Base-by-base conservation (phyloP, 2,888 invertebrate species). In the Pristionchus entomophagus region DNA sequence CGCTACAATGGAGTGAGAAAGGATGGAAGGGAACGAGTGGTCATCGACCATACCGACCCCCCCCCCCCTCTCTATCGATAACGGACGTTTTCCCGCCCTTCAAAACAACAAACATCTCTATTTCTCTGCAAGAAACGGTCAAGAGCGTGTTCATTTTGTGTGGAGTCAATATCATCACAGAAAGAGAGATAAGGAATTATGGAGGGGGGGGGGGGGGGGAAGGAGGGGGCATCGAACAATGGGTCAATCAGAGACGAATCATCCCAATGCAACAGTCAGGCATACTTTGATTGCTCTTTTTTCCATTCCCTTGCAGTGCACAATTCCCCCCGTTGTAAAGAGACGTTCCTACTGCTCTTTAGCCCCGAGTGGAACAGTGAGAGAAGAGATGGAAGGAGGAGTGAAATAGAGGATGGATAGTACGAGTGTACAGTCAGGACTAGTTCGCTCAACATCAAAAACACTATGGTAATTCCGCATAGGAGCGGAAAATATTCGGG, bases 281-380 rank as follows among this genome's bases (percentile, higher is more conserved):
- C 69, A 38, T 22, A 69, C 69, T 69, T 69, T 69, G 69, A 35
- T 38, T 38, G 38, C 35, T 38, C 69, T 38, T 32, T 65, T 22
- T n/a, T 17, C 32, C 65, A 32, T 22, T 69, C 69, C 32, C n/a
- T 69, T 14, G 2, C 35, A 17, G 35, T 35, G 65, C 35, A 69
- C 38, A 19, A 38, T 38, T 69, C 38, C 38, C 26, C 12, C 65
- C 69, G 38, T 69, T 69, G 69, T 69, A 69, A 69, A 69, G 69
- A 29, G 69, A 59, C 65, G 65, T 65, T 65, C 65, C 35, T 65
- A 35, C 32, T 38, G 38, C 38, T 65, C 65, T 69, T 69, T 69
- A 69, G 69, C 19, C 69, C n/a, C 29, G 69, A 38, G 41, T 69
- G 69, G 69, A 69, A 69, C 69, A 69, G 69, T 38, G 69, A 19